Evolutionary conservation across 2,888 invertebrate species (phyloP), one percentile per base, ranked within the genome.

Genomic region (Geophilus truncorum): DNA sequence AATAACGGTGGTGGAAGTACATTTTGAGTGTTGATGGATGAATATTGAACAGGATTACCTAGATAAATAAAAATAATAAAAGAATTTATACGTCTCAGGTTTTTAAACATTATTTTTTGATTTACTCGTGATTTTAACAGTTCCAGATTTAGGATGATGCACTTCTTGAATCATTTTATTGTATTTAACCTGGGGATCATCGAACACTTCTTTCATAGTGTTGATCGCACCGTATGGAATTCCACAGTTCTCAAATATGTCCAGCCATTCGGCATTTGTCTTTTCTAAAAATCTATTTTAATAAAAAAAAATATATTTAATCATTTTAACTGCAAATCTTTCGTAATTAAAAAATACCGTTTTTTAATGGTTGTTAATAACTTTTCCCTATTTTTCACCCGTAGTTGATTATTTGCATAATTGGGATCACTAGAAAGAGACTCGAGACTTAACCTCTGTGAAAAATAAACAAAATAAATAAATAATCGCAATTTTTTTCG

Each of bases 331-430:
- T 6, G 5, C 32, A 18, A 51, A 40, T 15, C 9, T 51, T 77
- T 30, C 1, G 18, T 77, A 9, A 1, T 23, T 23, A 34, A 0
- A 21, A 5, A 21, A 34, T 36, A 77, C 77, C n/a, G 21, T 1
- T n/a, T 18, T 18, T 77, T 32, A 36, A 36, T 12, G 10, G 34
- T 6, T 12, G 0, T 12, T 18, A 77, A 87, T 6, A 98, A 88
- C 84, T 90, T 90, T 0, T 90, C 87, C 81, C 98, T 90, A 88
- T 98, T 91, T 83, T 90, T 85, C 0, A 97, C 97, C 84, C 98
- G 90, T 25, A 89, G 87, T 10, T 89, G 89, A 87, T 98, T 98
- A 36, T 91, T 92, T 82, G 87, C 87, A 84, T 92, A 98, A 82
- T 91, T 90, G 0, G 89, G 86, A 86, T 94, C 90, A 0, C 85